phyloP scores from a whole-genome alignment of 1,140 invertebrate genomes.

The Octopus bimaculoides region DNA sequence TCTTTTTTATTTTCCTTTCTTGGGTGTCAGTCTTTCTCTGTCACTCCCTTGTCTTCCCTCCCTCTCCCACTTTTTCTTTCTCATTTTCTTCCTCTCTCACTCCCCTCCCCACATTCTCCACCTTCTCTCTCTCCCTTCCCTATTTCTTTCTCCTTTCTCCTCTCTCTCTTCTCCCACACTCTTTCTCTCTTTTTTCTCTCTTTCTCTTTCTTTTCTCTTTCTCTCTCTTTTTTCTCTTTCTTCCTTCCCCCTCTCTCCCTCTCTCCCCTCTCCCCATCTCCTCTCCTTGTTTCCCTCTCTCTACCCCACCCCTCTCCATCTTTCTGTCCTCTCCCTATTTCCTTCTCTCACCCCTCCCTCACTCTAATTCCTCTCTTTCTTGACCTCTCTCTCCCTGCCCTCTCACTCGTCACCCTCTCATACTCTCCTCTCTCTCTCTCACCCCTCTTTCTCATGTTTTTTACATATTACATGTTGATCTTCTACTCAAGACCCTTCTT shows the following conservation, averaged over 20 bases:
- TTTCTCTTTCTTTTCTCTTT: neutral
- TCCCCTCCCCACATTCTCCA: neutral
- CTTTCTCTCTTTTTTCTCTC: neutral
- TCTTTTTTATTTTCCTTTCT: neutral
- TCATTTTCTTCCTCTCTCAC: neutral
- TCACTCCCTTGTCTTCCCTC: neutral
- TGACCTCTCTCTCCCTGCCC: neutral
- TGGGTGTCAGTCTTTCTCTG: neutral
- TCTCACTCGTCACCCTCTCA: neutral
- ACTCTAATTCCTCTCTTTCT: no score
- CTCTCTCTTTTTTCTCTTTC: neutral
- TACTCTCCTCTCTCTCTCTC: neutral
- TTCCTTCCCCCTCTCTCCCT: neutral
- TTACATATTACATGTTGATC: no score
- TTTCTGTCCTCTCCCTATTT: neutral
- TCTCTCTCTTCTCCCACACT: neutral
- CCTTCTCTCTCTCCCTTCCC: neutral
- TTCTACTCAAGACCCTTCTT: no score
- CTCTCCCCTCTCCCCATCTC: neutral
- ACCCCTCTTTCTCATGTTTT: no score
- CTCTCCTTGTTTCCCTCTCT: neutral
- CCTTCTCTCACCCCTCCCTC: constrained; percentile 6
- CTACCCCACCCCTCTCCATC: neutral
- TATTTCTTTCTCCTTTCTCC: neutral
- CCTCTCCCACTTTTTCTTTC: neutral